Evolutionary conservation across 1,140 invertebrate genomes (phyloP).

Genomic region (Homarus americanus): DNA sequence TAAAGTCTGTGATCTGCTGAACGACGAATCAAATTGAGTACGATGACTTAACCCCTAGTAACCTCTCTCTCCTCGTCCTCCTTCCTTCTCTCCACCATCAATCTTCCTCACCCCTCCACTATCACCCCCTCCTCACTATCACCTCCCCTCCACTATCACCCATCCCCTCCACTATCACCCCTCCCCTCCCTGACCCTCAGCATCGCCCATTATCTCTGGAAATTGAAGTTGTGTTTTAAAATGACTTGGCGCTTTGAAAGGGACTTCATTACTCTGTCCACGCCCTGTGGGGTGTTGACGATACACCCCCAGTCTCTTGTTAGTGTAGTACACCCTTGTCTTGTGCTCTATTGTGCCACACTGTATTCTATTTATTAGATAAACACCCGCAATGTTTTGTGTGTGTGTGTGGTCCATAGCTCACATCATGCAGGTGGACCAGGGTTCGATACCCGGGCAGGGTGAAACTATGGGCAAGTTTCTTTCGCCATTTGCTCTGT

Average conservation of each 20-base stretch:
- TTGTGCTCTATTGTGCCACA: too few relatives aligned
- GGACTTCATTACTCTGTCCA: constrained; percentile 63
- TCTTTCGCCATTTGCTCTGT: too few relatives aligned
- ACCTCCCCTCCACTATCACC: constrained; percentile 19
- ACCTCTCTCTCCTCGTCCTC: neutral
- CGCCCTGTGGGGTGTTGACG: neutral
- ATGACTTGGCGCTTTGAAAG: constrained; percentile 68
- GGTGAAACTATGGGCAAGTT: too few relatives aligned
- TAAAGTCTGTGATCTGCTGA: too few relatives aligned
- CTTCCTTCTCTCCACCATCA: neutral
- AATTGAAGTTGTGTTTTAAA: constrained; percentile 72
- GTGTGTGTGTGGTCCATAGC: too few relatives aligned
- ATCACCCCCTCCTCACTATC: neutral
- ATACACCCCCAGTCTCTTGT: neutral
- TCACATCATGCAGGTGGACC: too few relatives aligned
- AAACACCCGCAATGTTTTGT: too few relatives aligned
- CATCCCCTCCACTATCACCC: constrained; percentile 14
- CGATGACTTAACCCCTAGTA: too few relatives aligned
- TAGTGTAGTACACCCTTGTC: neutral
- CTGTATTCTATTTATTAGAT: too few relatives aligned
- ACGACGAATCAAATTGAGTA: too few relatives aligned
- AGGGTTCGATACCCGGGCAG: too few relatives aligned
- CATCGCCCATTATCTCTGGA: constrained; percentile 67
- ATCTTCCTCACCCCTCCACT: neutral
- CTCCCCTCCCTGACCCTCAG: constrained; percentile 41